phyloP scores from a whole-genome alignment of 2,113 vertebrate species.

The Heterotilapia buettikoferi region DNA sequence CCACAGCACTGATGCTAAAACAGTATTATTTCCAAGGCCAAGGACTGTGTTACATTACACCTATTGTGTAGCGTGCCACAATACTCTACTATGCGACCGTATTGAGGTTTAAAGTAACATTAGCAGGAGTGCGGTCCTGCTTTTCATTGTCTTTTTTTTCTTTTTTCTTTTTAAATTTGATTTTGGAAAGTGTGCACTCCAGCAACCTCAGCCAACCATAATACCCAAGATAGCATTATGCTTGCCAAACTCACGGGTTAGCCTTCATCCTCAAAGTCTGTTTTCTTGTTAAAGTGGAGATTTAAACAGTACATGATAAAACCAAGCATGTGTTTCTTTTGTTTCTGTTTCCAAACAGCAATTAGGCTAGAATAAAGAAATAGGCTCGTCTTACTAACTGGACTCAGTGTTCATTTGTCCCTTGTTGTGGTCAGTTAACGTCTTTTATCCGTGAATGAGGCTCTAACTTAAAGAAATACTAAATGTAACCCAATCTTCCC shows the following conservation, averaged over 20 bases:
- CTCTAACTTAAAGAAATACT: not conserved
- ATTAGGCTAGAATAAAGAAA: not conserved
- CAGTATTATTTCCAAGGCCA: not conserved
- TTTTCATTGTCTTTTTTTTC: not conserved
- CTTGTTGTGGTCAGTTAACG: not conserved
- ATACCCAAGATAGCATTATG: not conserved
- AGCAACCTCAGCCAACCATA: not conserved
- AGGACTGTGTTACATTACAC: not conserved
- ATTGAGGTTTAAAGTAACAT: not conserved
- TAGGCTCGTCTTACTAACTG: not conserved
- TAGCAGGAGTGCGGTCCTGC: not conserved
- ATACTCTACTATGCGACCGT: not conserved
- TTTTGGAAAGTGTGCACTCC: not conserved
- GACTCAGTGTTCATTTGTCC: not conserved
- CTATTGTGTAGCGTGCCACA: not conserved
- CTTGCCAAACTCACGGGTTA: not conserved
- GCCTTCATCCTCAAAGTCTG: not conserved
- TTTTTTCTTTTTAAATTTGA: not conserved
- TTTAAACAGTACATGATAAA: not conserved
- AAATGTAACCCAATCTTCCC: not conserved
- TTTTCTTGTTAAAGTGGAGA: not conserved
- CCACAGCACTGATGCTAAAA: not conserved
- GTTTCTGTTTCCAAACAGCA: not conserved
- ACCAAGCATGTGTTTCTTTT: not conserved
- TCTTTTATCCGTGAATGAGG: not conserved